These are phyloP conservation scores for Hyles euphorbiae DNA, from an alignment of 1,140 invertebrate genomes.

Conservation along the genomic window DNA sequence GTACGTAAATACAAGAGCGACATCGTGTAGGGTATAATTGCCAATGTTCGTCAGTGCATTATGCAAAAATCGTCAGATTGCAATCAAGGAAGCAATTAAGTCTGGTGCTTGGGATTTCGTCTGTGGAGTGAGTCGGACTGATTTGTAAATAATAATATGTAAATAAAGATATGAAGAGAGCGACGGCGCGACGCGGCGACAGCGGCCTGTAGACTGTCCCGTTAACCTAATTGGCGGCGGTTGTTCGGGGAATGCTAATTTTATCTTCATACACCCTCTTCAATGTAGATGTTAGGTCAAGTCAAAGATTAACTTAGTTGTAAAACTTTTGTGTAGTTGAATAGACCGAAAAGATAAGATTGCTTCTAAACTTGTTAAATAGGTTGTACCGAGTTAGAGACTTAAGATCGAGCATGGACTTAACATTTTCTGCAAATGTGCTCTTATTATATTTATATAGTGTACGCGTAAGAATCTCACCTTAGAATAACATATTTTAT, in stretches of 20 bases:
- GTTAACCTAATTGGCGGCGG: conserved; percentile 65
- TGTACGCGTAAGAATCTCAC: too few species aligned
- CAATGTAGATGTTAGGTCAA: conserved; percentile 28
- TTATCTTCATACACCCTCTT: conserved; percentile 36
- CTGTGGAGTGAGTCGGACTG: conserved; percentile 8
- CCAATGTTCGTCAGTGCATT: background rate
- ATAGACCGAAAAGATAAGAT: too few species aligned
- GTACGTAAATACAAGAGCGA: too few species aligned
- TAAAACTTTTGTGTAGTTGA: background rate
- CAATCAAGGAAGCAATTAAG: conserved; percentile 9
- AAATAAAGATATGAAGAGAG: conserved; percentile 32
- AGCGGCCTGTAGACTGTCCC: conserved; percentile 33
- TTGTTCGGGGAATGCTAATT: conserved; percentile 56
- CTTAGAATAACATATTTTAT: too few species aligned
- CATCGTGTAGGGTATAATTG: too few species aligned
- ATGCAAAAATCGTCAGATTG: conserved; percentile 6
- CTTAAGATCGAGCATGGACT: too few species aligned
- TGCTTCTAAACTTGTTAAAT: too few species aligned
- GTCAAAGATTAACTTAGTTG: conserved; percentile 19
- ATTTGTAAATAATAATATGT: conserved; percentile 22
- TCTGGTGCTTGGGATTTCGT: conserved; percentile 10
- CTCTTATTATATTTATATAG: too few species aligned
- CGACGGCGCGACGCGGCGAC: conserved; percentile 11
- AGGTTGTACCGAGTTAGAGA: too few species aligned
- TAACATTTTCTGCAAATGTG: too few species aligned